Conservation (phyloP, 2,113 vertebrate genomes). For the Brachypteracias leptosomus region DNA sequence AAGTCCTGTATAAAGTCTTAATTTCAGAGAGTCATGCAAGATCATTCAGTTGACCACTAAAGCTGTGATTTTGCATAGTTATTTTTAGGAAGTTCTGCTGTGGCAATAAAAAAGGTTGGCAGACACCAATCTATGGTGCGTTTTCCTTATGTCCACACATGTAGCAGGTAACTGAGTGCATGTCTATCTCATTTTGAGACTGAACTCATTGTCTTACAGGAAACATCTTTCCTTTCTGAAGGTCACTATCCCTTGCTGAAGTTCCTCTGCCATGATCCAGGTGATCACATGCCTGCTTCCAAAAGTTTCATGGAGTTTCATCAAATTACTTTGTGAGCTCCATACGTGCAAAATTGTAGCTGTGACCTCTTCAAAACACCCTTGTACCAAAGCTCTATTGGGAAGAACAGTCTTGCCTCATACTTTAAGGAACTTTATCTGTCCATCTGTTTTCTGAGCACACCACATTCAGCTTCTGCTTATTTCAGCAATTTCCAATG, state of each 20-base stretch:
- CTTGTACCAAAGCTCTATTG: not conserved
- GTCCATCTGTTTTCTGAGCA: not conserved
- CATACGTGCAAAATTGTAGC: not conserved
- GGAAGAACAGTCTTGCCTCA: not conserved
- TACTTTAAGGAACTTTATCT: not conserved
- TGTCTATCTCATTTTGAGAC: rapidly evolving
- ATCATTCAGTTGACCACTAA: not conserved
- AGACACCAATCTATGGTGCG: not conserved
- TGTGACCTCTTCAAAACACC: not conserved
- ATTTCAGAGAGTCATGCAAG: not conserved
- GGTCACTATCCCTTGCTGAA: not conserved
- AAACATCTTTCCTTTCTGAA: not conserved
- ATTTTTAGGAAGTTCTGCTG: not conserved
- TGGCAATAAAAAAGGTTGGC: not conserved
- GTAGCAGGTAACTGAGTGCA: not conserved
- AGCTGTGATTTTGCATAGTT: not conserved
- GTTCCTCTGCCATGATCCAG: not conserved
- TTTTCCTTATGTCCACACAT: rapidly evolving
- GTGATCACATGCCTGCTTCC: not conserved
- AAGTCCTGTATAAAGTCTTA: not conserved
- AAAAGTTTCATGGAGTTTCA: not conserved
- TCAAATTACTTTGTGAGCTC: not conserved
- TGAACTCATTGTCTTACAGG: not conserved
- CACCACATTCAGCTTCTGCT: not conserved
- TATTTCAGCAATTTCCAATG: not conserved